Conservation (phyloP, 2,113 vertebrate genomes). For the Psettodes erumei region DNA sequence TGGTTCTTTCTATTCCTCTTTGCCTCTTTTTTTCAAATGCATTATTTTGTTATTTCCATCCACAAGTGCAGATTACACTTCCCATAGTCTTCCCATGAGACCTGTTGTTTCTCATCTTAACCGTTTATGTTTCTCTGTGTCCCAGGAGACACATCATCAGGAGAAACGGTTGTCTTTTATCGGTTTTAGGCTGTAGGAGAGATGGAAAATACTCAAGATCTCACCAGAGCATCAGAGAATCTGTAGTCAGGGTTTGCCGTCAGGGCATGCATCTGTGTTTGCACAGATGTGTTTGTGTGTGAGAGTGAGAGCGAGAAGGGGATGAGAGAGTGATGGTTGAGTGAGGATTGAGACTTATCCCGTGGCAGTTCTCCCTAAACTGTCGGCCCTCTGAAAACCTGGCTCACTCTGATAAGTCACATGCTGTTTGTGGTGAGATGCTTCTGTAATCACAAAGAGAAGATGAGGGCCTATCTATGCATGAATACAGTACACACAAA, state of each 20-base stretch:
- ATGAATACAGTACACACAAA: slow-evolving; percentile 25
- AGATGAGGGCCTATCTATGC: slow-evolving; percentile 65
- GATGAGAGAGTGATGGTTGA: slow-evolving; percentile 52
- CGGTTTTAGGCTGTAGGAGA: slow-evolving; percentile 12
- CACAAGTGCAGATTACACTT: slow-evolving; percentile 14
- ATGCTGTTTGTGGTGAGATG: slow-evolving; percentile 64
- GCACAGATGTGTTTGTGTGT: slow-evolving; percentile 36
- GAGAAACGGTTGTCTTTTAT: slow-evolving; percentile 36
- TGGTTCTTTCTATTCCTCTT: background rate
- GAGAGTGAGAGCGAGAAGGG: slow-evolving; percentile 21
- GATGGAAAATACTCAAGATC: slow-evolving; percentile 34
- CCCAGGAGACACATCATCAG: slow-evolving; percentile 43
- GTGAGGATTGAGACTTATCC: slow-evolving; percentile 66
- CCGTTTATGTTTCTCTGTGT: slow-evolving; percentile 30
- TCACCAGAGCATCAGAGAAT: slow-evolving; percentile 36
- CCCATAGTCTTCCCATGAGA: slow-evolving; percentile 29
- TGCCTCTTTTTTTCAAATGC: background rate
- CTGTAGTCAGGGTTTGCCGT: slow-evolving; percentile 37
- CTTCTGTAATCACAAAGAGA: slow-evolving; percentile 50
- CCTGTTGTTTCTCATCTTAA: slow-evolving; percentile 29
- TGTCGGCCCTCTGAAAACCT: slow-evolving; percentile 67
- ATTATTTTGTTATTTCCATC: slow-evolving; percentile 27
- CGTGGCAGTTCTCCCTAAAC: slow-evolving; percentile 59
- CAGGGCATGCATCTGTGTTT: slow-evolving; percentile 47
- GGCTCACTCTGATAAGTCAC: slow-evolving; percentile 71